phyloP scores from a whole-genome alignment of 2,113 vertebrate species.

The Leptodactylus fuscus region DNA sequence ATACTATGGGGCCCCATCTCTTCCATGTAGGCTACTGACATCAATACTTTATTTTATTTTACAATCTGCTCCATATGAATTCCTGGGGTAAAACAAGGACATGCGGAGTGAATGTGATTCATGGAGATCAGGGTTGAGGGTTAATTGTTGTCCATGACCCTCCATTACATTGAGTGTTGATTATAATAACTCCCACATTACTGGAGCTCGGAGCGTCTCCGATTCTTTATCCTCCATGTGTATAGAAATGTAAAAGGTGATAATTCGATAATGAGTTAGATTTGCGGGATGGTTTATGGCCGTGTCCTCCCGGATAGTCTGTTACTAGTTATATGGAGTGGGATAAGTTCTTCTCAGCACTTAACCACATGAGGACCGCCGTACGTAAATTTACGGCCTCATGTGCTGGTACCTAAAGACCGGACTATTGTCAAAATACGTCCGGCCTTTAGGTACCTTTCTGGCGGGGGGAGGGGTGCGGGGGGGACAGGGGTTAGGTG shows the following conservation, averaged over 20 bases:
- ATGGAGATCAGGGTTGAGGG: not conserved
- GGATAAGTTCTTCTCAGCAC: not conserved
- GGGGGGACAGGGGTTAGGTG: too few species aligned
- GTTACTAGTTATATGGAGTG: not conserved
- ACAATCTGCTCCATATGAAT: not conserved
- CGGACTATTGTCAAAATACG: too few species aligned
- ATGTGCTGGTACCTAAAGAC: too few species aligned
- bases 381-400: too few species aligned
- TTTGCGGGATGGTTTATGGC: not conserved
- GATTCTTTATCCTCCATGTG: not conserved
- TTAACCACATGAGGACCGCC: too few species aligned
- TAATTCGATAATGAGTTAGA: not conserved
- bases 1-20: not conserved
- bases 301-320: not conserved
- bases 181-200: slow-evolving; percentile 15
- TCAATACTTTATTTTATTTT: not conserved
- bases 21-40: not conserved
- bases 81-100: not conserved
- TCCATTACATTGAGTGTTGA: not conserved
- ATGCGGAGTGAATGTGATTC: not conserved
- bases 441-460: too few species aligned
- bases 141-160: slow-evolving; percentile 3
- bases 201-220: not conserved
- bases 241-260: not conserved
- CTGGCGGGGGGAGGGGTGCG: too few species aligned